phyloP scores from a whole-genome alignment of 2,888 invertebrate genomes.

The Nysson spinosus region DNA sequence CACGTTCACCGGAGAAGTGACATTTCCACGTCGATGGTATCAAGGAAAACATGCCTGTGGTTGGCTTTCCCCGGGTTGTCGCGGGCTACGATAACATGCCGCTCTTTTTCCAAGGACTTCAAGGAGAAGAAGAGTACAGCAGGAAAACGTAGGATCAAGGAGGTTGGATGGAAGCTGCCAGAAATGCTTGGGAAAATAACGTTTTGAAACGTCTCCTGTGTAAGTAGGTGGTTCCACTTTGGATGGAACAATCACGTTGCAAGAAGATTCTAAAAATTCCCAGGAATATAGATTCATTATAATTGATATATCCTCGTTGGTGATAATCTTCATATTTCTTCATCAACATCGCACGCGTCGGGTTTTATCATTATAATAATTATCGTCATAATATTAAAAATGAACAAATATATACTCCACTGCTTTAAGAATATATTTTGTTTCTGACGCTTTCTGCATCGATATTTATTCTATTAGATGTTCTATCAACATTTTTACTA shows the following conservation, averaged over 20 bases:
- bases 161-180: neutral
- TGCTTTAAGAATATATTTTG: no score
- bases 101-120: slow-evolving; percentile 32
- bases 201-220: slow-evolving; percentile 36
- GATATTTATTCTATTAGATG: no score
- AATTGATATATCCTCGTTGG: neutral
- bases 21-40: slow-evolving; percentile 52
- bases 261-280: slow-evolving; percentile 33
- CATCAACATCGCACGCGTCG: no score
- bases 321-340: no score
- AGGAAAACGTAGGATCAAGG: neutral
- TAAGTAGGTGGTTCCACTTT: slow-evolving; percentile 9
- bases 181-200: slow-evolving; percentile 56
- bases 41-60: slow-evolving; percentile 56
- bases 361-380: no score
- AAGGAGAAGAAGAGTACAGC: neutral
- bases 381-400: no score
- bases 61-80: slow-evolving; percentile 34
- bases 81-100: slow-evolving; percentile 58
- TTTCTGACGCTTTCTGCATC: no score
- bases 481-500: no score
- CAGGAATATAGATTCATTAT: slow-evolving; percentile 14
- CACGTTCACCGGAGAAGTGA: slow-evolving; percentile 46
- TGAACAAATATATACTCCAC: no score
- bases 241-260: slow-evolving; percentile 19